Evolutionary conservation across 2,113 vertebrate genomes (phyloP).

Genomic region (Philantomba maxwellii): DNA sequence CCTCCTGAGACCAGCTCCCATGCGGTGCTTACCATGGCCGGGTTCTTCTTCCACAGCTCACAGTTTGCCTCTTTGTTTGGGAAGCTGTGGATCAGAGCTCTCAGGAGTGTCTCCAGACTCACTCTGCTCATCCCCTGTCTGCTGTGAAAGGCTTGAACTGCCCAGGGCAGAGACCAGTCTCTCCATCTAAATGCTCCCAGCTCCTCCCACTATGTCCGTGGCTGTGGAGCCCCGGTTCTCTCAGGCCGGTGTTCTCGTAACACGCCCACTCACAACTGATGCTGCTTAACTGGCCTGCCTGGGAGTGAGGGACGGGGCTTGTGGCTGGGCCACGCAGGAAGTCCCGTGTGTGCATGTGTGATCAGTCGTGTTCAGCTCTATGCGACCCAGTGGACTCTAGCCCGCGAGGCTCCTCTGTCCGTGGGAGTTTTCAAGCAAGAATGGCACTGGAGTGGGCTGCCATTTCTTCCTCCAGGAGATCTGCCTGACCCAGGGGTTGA

Average conservation of each 20-base stretch:
- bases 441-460: background rate
- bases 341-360: background rate
- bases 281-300: fast-evolving
- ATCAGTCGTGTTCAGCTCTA: background rate
- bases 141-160: fast-evolving
- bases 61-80: background rate
- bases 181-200: background rate
- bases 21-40: fast-evolving
- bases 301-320: background rate
- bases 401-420: background rate
- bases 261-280: background rate
- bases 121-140: background rate
- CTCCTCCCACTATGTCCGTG: too few relatives aligned
- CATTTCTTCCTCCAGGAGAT: background rate
- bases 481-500: background rate
- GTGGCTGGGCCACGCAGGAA: background rate
- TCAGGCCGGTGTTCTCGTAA: fast-evolving
- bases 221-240: background rate
- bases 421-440: background rate
- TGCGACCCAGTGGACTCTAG: background rate
- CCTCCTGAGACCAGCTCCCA: background rate
- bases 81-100: fast-evolving
- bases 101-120: background rate
- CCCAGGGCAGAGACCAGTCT: background rate
- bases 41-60: fast-evolving